phyloP scores from a whole-genome alignment of 1,140 invertebrate species.

The Panulirus ornatus region DNA sequence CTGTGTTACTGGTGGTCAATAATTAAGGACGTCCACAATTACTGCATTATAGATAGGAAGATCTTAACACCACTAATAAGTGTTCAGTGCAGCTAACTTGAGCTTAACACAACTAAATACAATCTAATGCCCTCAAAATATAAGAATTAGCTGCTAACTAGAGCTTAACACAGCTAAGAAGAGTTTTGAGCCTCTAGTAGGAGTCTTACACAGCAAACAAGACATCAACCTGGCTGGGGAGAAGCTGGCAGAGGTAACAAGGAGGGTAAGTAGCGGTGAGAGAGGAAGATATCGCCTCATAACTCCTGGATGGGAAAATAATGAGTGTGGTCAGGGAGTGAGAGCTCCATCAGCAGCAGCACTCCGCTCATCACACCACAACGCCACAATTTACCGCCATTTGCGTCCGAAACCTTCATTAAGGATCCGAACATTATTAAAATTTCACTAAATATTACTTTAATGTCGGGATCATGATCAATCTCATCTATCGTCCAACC shows the following conservation, averaged over 20 bases:
- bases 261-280: neutral
- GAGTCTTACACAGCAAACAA: too few relatives aligned
- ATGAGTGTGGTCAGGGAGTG: conserved; percentile 19
- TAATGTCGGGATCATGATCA: too few relatives aligned
- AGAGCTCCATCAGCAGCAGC: conserved; percentile 21
- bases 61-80: neutral
- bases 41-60: too few relatives aligned
- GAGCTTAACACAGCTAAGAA: too few relatives aligned
- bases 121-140: too few relatives aligned
- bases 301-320: conserved; percentile 40
- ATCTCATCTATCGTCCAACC: too few relatives aligned
- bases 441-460: neutral
- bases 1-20: too few relatives aligned
- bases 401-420: neutral
- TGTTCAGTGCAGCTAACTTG: neutral
- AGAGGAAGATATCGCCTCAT: conserved; percentile 33
- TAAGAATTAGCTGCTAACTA: too few relatives aligned
- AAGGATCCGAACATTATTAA: neutral
- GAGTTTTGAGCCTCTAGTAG: too few relatives aligned
- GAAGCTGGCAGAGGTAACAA: neutral
- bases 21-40: too few relatives aligned
- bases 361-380: conserved; percentile 8
- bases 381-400: conserved; percentile 28
- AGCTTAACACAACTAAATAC: too few relatives aligned
- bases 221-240: too few relatives aligned